Evolutionary conservation across 2,797 vertebrate species (phyloP).

Genomic region (Macropodus opercularis): DNA sequence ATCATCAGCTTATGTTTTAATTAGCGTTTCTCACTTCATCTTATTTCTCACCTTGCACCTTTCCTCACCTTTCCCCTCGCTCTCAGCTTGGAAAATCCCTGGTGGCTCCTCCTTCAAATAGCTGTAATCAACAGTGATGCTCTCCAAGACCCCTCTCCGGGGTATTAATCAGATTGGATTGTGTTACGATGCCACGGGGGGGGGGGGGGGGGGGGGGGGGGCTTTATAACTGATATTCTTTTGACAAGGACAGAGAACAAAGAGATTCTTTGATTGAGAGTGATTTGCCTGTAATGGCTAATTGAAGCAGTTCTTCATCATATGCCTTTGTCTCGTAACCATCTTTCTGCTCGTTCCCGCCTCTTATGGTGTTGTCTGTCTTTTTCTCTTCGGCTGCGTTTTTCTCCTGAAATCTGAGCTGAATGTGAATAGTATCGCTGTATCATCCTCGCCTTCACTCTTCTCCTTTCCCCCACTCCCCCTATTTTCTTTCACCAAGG

Average conservation of each 20-base stretch:
- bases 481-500: conserved; percentile 70
- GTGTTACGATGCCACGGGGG: conserved; percentile 62
- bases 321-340: conserved; percentile 58
- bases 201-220: no score
- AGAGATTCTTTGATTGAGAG: conserved; percentile 69
- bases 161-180: conserved; percentile 73
- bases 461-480: conserved; percentile 12
- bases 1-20: conserved; percentile 40
- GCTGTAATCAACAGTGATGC: conserved; percentile 75
- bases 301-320: conserved; percentile 70
- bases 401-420: conserved; percentile 42
- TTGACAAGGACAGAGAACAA: conserved; percentile 72
- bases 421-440: conserved; percentile 48
- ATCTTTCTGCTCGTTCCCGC: conserved; percentile 37
- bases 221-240: conserved; percentile 65
- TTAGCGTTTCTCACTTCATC: conserved; percentile 32
- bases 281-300: conserved; percentile 69
- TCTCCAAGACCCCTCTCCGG: conserved; percentile 57
- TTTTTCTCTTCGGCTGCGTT: conserved; percentile 40
- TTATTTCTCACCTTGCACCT: conserved; percentile 51
- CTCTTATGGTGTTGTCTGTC: conserved; percentile 39
- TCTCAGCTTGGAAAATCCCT: conserved; percentile 40
- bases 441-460: conserved; percentile 39
- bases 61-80: conserved; percentile 37
- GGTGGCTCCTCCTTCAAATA: conserved; percentile 59